Evolutionary conservation across 1,140 invertebrate species (phyloP).

Genomic region (Globodera ellingtonae): DNA sequence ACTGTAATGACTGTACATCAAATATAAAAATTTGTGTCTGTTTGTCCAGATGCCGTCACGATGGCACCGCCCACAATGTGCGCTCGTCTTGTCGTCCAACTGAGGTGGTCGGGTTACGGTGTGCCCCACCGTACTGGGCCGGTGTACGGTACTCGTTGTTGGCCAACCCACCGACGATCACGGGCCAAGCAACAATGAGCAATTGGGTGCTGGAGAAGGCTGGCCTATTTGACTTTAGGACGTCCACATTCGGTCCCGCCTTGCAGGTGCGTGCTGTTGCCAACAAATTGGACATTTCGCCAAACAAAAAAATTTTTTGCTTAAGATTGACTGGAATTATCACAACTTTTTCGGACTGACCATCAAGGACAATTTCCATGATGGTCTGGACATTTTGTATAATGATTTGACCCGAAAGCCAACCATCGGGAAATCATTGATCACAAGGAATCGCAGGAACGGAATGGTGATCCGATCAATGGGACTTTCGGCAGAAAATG

Average conservation of each 20-base stretch:
- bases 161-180: conserved; percentile 80
- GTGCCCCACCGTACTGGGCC: conserved; percentile 87
- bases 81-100: conserved; percentile 49
- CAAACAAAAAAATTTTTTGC: background rate
- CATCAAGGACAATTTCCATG: conserved; percentile 56
- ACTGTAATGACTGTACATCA: no score
- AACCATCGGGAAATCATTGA: conserved; percentile 62
- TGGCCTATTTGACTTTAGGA: conserved; percentile 88
- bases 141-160: conserved; percentile 84
- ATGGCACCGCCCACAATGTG: conserved; percentile 69
- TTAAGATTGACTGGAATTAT: conserved; percentile 83
- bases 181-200: conserved; percentile 80
- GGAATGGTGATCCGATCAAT: conserved; percentile 85
- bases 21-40: no score
- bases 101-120: conserved; percentile 67
- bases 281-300: background rate
- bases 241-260: conserved; percentile 80
- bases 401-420: conserved; percentile 75
- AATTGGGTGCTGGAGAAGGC: conserved; percentile 85
- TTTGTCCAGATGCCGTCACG: conserved; percentile 76
- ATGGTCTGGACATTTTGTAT: conserved; percentile 82
- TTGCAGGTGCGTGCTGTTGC: conserved; percentile 72
- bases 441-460: conserved; percentile 77
- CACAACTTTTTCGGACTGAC: conserved; percentile 75
- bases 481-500: conserved; percentile 77